phyloP scores from a whole-genome alignment of 2,113 vertebrate species.

The Chaetops frenatus region DNA sequence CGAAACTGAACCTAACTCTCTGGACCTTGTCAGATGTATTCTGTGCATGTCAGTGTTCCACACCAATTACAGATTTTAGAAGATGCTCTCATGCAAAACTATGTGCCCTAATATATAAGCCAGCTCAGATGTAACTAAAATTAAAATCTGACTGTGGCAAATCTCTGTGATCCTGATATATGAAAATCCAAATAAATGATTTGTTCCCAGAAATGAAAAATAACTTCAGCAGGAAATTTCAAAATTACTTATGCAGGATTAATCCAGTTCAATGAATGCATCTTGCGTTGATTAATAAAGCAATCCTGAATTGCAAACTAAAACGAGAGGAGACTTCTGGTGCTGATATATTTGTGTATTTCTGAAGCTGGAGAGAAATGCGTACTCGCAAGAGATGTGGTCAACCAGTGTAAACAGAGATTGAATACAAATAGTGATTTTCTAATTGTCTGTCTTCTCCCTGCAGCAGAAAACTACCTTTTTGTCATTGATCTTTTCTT shows the following conservation, averaged over 20 bases:
- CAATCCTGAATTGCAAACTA: slow-evolving; percentile 77
- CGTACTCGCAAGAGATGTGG: slow-evolving; percentile 38
- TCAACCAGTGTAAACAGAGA: slow-evolving; percentile 62
- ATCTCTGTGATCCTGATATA: slow-evolving; percentile 84
- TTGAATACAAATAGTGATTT: slow-evolving; percentile 58
- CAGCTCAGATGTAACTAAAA: slow-evolving; percentile 76
- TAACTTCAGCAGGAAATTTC: slow-evolving; percentile 78
- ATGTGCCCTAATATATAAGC: slow-evolving; percentile 75
- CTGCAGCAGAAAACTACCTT: slow-evolving; percentile 20
- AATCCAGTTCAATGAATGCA: slow-evolving; percentile 80
- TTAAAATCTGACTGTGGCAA: slow-evolving; percentile 82
- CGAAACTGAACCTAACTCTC: slow-evolving; percentile 65
- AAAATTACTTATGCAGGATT: slow-evolving; percentile 83
- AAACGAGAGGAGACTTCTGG: slow-evolving; percentile 63
- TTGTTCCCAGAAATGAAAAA: slow-evolving; percentile 82
- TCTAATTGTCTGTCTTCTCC: slow-evolving; percentile 41
- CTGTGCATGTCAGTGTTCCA: slow-evolving; percentile 78
- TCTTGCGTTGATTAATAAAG: slow-evolving; percentile 78
- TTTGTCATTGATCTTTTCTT: slow-evolving; percentile 29
- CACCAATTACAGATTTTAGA: slow-evolving; percentile 79
- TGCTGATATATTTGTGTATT: slow-evolving; percentile 52
- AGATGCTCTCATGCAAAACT: slow-evolving; percentile 76
- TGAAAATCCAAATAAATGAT: slow-evolving; percentile 81
- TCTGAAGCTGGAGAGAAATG: slow-evolving; percentile 55
- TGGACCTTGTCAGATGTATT: slow-evolving; percentile 76